Base-by-base conservation (phyloP, 2,113 vertebrate species). In the Xerus inauris region DNA sequence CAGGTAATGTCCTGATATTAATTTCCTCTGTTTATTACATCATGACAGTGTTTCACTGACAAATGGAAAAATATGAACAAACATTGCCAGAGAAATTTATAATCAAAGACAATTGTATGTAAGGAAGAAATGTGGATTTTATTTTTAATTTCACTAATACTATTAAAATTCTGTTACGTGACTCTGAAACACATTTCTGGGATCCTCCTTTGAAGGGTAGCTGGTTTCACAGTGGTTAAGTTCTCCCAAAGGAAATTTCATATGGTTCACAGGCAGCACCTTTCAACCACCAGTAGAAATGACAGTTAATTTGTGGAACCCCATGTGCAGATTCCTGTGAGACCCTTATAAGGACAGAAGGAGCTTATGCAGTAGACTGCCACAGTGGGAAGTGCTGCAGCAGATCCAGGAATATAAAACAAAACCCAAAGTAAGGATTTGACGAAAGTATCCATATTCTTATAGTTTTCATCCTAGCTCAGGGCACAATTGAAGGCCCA, bases 1-100 rank as follows among this genome's bases (percentile, higher is more conserved):
- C 99, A 99, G 99, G 99, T 99, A 98, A 97, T 47, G 5, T 69
- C 30, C 2, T 10, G 1, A 51, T 19, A 35, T 49, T 17, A 13
- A 10, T 65, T 77, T 49, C 8, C 12, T 19, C 16, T 0, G 12
- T 65, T 59, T n/a, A 0, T 16, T 0, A 32, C 2, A 59, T 59
- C 42, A 32, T 14, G 28, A 49, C 54, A 22, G 1, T 35, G 30
- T 42, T 32, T 6, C 5, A 7, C 10, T 62, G 22, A 67, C 64
- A 45, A 69, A 62, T 17, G 81, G 26, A 79, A 94, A 62, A 89
- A 40, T 59, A 11, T 10, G 38, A 94, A 79, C 86, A 32, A 54
- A 26, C 13, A 57, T 72, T 59, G 17, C 32, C 47, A 81, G 11
- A 64, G 28, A 1, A 14, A 54, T 47, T 79, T 47, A 49, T 28